Evolutionary conservation across 2,797 vertebrate genomes (phyloP).

Genomic region (Psittacula echo): DNA sequence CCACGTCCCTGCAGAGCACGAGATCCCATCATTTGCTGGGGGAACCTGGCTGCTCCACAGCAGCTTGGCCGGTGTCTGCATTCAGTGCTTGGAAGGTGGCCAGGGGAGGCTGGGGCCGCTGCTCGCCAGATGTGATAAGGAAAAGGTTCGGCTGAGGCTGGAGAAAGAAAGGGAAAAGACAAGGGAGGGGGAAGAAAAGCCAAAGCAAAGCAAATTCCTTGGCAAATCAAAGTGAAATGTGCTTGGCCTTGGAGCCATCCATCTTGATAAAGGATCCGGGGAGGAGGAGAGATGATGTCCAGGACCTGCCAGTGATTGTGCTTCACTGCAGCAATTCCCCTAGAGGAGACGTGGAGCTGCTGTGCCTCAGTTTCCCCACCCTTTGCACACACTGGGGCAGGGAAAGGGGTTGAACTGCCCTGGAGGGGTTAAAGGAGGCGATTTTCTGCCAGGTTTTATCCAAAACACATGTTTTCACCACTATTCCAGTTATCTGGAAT

Average conservation of each 20-base stretch:
- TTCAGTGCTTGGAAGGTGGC: neutral
- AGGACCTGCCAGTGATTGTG: accelerated
- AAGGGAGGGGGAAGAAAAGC: neutral
- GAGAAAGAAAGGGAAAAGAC: neutral
- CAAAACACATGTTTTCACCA: slow-evolving; percentile 80
- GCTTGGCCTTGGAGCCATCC: neutral
- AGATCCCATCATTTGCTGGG: neutral
- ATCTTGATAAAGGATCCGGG: neutral
- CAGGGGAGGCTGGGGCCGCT: slow-evolving; percentile 1
- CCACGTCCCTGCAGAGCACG: neutral
- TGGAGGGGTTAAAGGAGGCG: slow-evolving; percentile 1
- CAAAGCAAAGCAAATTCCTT: slow-evolving; percentile 50
- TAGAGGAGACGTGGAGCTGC: accelerated
- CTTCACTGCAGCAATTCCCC: neutral
- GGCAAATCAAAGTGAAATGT: slow-evolving; percentile 42
- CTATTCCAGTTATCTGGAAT: slow-evolving; percentile 81
- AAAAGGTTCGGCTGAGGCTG: neutral
- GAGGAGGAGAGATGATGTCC: too few species aligned
- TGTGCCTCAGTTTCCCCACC: slow-evolving; percentile 5
- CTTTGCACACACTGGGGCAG: accelerated
- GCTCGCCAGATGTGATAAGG: slow-evolving; percentile 59
- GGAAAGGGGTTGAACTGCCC: neutral
- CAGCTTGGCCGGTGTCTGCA: neutral
- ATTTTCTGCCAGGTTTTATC: slow-evolving; percentile 68
- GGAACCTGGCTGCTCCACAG: neutral